A percentile compares a stretch with the other conserved stretches of the same genome.
Conservation (phyloP, 2,797 vertebrate species). For the Anniella stebbinsi region DNA sequence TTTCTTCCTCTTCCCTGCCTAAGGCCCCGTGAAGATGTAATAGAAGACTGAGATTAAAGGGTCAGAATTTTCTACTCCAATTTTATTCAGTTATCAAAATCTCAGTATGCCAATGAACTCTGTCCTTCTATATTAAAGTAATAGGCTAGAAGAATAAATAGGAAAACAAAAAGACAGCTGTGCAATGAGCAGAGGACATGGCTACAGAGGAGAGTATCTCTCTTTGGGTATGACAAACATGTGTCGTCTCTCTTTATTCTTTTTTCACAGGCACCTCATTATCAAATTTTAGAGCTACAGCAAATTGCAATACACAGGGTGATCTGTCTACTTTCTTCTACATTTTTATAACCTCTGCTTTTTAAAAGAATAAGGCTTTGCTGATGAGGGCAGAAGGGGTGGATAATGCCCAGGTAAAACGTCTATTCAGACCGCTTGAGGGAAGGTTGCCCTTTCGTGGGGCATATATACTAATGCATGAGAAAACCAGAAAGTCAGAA, state of each 20-base stretch:
- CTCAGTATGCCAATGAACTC: neutral
- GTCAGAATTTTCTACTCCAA: neutral
- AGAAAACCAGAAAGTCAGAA: neutral
- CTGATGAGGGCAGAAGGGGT: neutral
- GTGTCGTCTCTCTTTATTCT: slow-evolving; percentile 58
- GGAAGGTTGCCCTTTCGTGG: neutral
- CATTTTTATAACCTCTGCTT: neutral
- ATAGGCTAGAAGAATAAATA: slow-evolving; percentile 67
- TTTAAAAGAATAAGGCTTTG: neutral
- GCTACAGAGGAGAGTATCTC: slow-evolving; percentile 59
- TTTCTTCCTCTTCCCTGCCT: neutral
- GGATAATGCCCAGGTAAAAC: neutral
- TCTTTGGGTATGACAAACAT: slow-evolving; percentile 60
- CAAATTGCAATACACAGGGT: slow-evolving; percentile 19
- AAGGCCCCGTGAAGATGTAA: slow-evolving; percentile 16
- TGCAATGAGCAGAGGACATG: slow-evolving; percentile 66
- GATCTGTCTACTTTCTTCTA: neutral
- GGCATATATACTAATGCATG: neutral
- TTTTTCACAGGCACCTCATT: slow-evolving; percentile 54
- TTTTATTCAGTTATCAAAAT: slow-evolving; percentile 36
- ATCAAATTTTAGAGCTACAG: slow-evolving; percentile 35
- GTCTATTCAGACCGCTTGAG: neutral
- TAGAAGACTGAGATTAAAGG: slow-evolving; percentile 26
- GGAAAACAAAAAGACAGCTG: slow-evolving; percentile 66
- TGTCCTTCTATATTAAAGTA: slow-evolving; percentile 62